Percentiles rank a stretch among this genome's conserved stretches.
phyloP scores from a whole-genome alignment of 2,797 vertebrate genomes.

The Poecile montanus region DNA sequence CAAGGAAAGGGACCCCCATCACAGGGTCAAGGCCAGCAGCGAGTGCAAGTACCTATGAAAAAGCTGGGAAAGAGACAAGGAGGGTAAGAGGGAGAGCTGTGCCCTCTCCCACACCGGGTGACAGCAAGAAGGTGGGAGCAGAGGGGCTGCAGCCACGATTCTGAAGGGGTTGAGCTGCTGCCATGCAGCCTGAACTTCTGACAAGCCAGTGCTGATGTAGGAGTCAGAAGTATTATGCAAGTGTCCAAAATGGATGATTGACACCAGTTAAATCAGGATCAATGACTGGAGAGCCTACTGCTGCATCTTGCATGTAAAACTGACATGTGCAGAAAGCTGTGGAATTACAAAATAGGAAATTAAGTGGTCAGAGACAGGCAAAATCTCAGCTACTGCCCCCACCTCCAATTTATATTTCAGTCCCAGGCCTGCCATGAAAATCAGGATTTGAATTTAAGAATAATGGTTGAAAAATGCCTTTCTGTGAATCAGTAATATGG shows the following conservation, averaged over 20 bases:
- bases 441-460: background rate
- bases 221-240: background rate
- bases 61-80: background rate
- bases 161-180: background rate
- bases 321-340: background rate
- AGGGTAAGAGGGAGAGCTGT: background rate
- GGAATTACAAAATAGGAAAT: background rate
- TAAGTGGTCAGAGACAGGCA: background rate
- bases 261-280: background rate
- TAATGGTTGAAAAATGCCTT: background rate
- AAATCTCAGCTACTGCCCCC: background rate
- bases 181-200: background rate
- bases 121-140: background rate
- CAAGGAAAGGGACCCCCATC: background rate
- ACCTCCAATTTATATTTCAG: background rate
- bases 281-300: background rate
- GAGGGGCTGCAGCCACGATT: background rate
- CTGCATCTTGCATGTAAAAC: background rate
- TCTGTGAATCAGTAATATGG: background rate
- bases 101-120: accelerated
- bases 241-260: background rate
- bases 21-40: accelerated
- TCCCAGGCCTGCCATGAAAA: background rate
- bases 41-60: accelerated
- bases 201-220: background rate